These are phyloP conservation scores for Tringa solitaria DNA, from an alignment of 2,113 vertebrate species.

Conservation along the genomic window DNA sequence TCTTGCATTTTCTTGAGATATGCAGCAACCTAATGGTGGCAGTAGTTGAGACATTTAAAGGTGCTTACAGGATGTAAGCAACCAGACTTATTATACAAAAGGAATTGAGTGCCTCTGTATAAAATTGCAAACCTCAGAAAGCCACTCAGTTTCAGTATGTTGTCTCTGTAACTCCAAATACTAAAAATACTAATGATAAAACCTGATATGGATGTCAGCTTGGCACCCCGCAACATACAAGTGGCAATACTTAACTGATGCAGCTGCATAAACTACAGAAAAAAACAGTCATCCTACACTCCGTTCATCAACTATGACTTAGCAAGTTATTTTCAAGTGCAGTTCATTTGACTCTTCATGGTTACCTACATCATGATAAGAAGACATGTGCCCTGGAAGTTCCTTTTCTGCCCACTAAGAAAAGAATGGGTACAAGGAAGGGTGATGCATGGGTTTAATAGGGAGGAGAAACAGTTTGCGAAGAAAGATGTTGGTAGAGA, in stretches of 20 bases:
- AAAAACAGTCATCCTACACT: neutral
- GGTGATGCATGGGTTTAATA: neutral
- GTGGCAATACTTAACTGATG: neutral
- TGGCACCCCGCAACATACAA: neutral
- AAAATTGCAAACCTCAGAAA: neutral
- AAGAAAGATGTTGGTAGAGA: neutral
- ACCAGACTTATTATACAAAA: neutral
- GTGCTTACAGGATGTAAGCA: neutral
- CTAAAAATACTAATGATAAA: neutral
- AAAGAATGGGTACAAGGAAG: neutral
- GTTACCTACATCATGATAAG: neutral
- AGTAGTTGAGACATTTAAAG: neutral
- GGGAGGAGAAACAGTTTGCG: neutral
- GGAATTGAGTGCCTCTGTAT: neutral
- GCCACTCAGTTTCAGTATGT: neutral
- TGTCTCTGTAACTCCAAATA: neutral
- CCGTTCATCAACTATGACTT: neutral
- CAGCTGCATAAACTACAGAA: neutral
- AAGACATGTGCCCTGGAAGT: neutral
- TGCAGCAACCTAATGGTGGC: neutral
- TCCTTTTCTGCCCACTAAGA: neutral
- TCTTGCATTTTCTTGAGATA: neutral
- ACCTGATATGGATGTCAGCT: neutral
- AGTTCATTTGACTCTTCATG: neutral
- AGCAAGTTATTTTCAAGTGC: neutral